Base-by-base conservation (phyloP, 2,888 invertebrate species). In the Metellina segmentata region DNA sequence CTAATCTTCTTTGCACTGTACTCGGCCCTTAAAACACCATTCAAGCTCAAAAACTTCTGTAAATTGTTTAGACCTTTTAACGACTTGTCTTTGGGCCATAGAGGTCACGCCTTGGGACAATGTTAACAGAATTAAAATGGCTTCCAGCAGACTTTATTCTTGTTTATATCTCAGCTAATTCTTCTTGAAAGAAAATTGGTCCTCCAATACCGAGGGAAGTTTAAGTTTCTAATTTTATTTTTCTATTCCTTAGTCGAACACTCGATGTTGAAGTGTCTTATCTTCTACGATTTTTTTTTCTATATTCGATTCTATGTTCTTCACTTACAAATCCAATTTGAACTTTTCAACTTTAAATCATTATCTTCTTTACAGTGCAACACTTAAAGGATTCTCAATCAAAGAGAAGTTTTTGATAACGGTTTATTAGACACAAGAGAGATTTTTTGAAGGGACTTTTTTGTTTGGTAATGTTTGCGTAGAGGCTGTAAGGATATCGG, bases 281-380 rank as follows among this genome's bases (percentile, higher is more conserved):
- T 34, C 34, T 34, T 34, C 34, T 34, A 1, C 34, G 34, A 34
- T 34, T 16, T 61, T 61, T 61, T 61, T 61, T 61, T 9, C 61
- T 9, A 5, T 61, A 16, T 16, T 61, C 61, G 61, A 61, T 61
- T 61, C 9, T 61, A 61, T 16, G 61, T 8, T 61, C 61, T 61
- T 61, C 9, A 11, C 61, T 61, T 16, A 61, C 61, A 61, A 61
- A 61, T 61, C 61, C 61, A 61, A 61, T 61, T 61, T 61, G 61
- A 61, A 61, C 61, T 61, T 61, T 61, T 61, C 61, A 61, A 61
- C 61, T 61, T 61, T 61, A 61, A 61, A 61, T 61, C 61, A 61
- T 61, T 61, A 61, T 61, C 61, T 16, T 16, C 13, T 9, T 61
- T 11, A 61, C 11, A 4, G 61, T 11, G 61, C 61, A 61, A 9